These are phyloP conservation scores for Hylaeus volcanicus DNA, from an alignment of 1,140 invertebrate species.

Conservation along the genomic window DNA sequence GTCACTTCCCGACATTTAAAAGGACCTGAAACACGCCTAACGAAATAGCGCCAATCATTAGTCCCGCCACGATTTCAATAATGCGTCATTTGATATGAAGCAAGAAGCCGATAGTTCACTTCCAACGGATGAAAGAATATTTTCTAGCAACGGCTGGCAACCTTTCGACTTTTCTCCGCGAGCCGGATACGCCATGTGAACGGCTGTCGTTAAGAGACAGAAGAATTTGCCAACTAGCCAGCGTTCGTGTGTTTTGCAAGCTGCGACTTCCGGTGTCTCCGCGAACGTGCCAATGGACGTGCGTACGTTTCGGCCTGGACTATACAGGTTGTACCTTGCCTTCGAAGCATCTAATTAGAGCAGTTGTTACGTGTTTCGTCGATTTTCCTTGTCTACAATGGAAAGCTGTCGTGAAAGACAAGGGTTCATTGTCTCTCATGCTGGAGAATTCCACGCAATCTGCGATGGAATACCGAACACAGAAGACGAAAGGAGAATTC, in stretches of 20 bases:
- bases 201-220: slow-evolving; percentile 35
- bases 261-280: slow-evolving; percentile 48
- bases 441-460: not conserved
- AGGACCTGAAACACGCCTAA: no score
- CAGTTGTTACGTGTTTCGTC: slow-evolving; percentile 5
- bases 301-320: not conserved
- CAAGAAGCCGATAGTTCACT: slow-evolving; percentile 2
- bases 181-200: slow-evolving; percentile 55
- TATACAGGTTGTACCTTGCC: not conserved
- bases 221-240: slow-evolving; percentile 18
- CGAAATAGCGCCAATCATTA: no score
- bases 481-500: slow-evolving; percentile 32
- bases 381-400: slow-evolving; percentile 31
- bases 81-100: not conserved
- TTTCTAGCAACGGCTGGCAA: slow-evolving; percentile 3
- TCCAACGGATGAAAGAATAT: not conserved
- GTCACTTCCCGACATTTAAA: no score
- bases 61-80: not conserved
- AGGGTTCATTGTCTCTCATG: slow-evolving; percentile 34
- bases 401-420: slow-evolving; percentile 45
- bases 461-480: slow-evolving; percentile 13
- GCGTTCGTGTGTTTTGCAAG: slow-evolving; percentile 12
- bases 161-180: slow-evolving; percentile 26
- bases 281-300: slow-evolving; percentile 22
- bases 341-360: slow-evolving; percentile 45